Conservation (phyloP, 2,888 invertebrate genomes). For the Eudasyphora cyanicolor region DNA sequence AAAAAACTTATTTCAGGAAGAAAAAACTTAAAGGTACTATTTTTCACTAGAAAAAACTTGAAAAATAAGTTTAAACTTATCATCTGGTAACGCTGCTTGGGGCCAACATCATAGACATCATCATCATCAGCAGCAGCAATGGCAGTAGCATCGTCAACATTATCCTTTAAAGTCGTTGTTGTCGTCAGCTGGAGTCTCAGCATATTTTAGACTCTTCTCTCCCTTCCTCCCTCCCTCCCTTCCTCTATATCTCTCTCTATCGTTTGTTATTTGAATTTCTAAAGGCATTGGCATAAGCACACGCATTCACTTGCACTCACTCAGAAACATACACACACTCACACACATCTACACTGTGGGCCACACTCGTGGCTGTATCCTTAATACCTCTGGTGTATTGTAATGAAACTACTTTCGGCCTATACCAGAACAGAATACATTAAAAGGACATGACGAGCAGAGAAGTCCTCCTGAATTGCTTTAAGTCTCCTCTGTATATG, state of each 20-base stretch:
- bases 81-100: no score
- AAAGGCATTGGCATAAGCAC: neutral
- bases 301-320: neutral
- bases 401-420: neutral
- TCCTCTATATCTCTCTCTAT: neutral
- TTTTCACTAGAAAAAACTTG: no score
- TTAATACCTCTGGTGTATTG: constrained; percentile 6
- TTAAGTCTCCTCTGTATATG: no score
- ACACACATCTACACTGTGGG: neutral
- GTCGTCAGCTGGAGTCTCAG: neutral
- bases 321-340: neutral
- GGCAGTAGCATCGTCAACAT: no score
- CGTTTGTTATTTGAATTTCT: neutral
- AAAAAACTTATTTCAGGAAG: no score
- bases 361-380: neutral
- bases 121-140: no score
- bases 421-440: neutral
- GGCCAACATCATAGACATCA: neutral
- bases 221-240: neutral
- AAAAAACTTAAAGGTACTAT: no score
- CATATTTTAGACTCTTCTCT: neutral
- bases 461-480: neutral
- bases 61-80: no score
- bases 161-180: neutral
- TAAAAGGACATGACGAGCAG: neutral